phyloP scores from a whole-genome alignment of 2,113 vertebrate species.

The Amphiprion percula region DNA sequence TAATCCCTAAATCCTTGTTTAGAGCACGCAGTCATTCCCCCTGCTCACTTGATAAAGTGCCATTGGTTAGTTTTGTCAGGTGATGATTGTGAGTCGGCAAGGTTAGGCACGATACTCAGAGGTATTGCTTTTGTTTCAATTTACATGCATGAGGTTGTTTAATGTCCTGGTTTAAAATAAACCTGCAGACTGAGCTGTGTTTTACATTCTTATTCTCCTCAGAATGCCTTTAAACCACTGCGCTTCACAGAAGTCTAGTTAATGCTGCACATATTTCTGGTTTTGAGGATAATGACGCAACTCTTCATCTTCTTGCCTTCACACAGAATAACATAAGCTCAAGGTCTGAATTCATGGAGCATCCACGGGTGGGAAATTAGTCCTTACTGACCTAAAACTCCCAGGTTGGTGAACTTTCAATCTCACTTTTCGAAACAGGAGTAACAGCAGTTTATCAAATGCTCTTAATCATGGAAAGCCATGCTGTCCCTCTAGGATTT shows the following conservation, averaged over 20 bases:
- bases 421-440: slow-evolving; percentile 45
- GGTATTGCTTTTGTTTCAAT: slow-evolving; percentile 38
- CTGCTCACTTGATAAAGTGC: slow-evolving; percentile 66
- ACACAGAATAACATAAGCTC: slow-evolving; percentile 27
- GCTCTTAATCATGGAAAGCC: slow-evolving; percentile 40
- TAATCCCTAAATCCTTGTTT: slow-evolving; percentile 83
- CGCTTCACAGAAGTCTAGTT: slow-evolving; percentile 36
- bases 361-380: slow-evolving; percentile 42
- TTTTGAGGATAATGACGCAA: slow-evolving; percentile 54
- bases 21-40: slow-evolving; percentile 70
- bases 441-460: slow-evolving; percentile 39
- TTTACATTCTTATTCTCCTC: slow-evolving; percentile 26
- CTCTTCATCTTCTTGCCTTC: slow-evolving; percentile 25
- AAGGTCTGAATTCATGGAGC: slow-evolving; percentile 26
- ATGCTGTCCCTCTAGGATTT: slow-evolving; percentile 39
- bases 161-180: slow-evolving; percentile 34
- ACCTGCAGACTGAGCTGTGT: not conserved
- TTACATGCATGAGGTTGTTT: slow-evolving; percentile 6
- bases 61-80: slow-evolving; percentile 51
- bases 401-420: slow-evolving; percentile 39
- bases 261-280: slow-evolving; percentile 49
- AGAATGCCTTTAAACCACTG: slow-evolving; percentile 24
- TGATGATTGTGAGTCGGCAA: slow-evolving; percentile 38
- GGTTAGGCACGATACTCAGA: slow-evolving; percentile 35
- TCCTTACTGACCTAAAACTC: slow-evolving; percentile 30